phyloP scores from a whole-genome alignment of 2,888 invertebrate species.

The Gryllus longicercus region DNA sequence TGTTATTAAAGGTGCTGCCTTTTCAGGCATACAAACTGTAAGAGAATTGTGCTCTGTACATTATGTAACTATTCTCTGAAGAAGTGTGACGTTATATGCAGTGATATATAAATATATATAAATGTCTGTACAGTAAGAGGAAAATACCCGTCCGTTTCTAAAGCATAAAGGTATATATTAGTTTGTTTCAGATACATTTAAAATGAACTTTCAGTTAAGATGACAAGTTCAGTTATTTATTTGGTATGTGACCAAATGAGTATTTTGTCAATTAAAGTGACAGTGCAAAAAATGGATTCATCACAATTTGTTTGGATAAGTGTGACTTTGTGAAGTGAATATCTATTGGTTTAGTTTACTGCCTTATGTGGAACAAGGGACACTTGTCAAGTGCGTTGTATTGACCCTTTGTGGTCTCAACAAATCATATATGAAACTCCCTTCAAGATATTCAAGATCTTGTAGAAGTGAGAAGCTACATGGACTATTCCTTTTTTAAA shows the following conservation, averaged over 20 bases:
- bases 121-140: neutral
- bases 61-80: constrained; percentile 24
- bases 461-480: constrained; percentile 3
- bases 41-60: neutral
- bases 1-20: constrained; percentile 29
- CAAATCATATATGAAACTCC: neutral
- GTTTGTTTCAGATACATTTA: neutral
- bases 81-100: constrained; percentile 20
- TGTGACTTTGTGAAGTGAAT: neutral
- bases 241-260: constrained; percentile 1
- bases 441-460: neutral
- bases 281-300: neutral
- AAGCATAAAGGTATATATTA: constrained; percentile 5
- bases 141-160: constrained; percentile 9
- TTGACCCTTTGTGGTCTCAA: neutral
- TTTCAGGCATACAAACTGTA: constrained; percentile 4
- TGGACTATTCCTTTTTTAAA: constrained; percentile 4
- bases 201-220: neutral
- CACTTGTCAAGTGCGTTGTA: neutral
- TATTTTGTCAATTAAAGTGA: constrained; percentile 1
- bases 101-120: constrained; percentile 19
- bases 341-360: neutral
- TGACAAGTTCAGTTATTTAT: neutral
- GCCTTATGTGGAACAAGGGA: constrained; percentile 6
- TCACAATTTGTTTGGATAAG: neutral